Evolutionary conservation across 2,113 vertebrate species (phyloP), one percentile per base, ranked within the genome.

Genomic region (Psettodes erumei): DNA sequence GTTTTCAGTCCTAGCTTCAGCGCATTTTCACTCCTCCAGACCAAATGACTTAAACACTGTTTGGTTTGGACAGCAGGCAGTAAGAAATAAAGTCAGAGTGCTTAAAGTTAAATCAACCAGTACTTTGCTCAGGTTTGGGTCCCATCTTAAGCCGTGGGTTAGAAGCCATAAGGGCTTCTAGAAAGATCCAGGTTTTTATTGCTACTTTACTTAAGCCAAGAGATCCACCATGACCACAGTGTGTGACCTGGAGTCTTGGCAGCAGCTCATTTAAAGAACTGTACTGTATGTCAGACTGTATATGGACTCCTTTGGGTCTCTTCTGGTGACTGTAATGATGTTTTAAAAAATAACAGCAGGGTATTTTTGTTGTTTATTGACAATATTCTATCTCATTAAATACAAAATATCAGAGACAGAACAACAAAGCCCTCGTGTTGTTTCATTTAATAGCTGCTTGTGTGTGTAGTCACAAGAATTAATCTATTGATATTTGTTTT

Each of bases 141-240:
- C 69, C 25, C 58, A 19, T 65, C 19, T 30, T 28, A 70, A 64
- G 19, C 30, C 3, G 27, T 1, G 45, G 47, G 33, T 71, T 47
- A 64, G 62, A 76, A 50, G 58, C 71, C 79, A 64, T 48, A 75
- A 73, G 53, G 38, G 74, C 74, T 59, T 53, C 33, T 3, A 65
- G 59, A 66, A 70, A 82, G 81, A 48, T 86, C 86, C 86, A 84
- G 83, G 75, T 79, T 88, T 83, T 73, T 81, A 84, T 88, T 81
- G 55, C 73, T 83, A 79, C 80, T 70, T 76, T 83, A 28, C 61
- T 6, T 1, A 61, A 73, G 75, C 83, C 83, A 86, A 67, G 51
- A 71, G 43, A 77, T 73, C 75, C 80, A 85, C 13, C 30, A 59
- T n/a, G 62, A 79, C 74, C 80, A 27, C 54, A 80, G 64, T 28